A percentile compares a stretch with the other conserved stretches of the same genome.
phyloP scores from a whole-genome alignment of 2,113 vertebrate species.

The Vidua macroura region DNA sequence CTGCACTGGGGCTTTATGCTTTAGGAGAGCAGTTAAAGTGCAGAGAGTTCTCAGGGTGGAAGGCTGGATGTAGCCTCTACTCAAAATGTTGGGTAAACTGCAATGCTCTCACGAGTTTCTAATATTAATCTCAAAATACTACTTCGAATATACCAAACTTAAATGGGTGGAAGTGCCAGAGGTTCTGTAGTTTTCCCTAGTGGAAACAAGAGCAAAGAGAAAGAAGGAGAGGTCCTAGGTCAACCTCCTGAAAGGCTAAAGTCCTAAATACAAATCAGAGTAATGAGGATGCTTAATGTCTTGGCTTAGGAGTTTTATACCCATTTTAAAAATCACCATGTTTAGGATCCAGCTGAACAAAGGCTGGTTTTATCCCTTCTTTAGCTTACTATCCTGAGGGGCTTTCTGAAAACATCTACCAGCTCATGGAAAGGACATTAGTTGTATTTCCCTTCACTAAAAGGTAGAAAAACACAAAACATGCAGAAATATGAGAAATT shows the following conservation, averaged over 20 bases:
- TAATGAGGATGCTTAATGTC: fast-evolving
- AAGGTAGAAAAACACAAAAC: not conserved
- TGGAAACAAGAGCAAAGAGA: not conserved
- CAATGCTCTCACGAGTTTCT: not conserved
- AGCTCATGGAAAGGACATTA: not conserved
- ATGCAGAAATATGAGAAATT: not conserved
- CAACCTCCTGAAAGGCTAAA: not conserved
- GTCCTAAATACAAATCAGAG: not conserved
- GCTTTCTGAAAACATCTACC: not conserved
- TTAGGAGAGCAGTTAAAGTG: not conserved
- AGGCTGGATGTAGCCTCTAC: not conserved
- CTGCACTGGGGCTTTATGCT: not conserved
- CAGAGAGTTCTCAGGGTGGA: not conserved
- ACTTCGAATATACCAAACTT: not conserved
- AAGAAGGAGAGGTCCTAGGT: not conserved
- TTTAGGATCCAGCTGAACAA: not conserved
- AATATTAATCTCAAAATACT: not conserved
- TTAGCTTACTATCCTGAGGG: not conserved
- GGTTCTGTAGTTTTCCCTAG: not conserved
- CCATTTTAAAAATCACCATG: not conserved
- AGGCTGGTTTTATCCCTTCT: not conserved
- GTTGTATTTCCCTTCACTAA: not conserved
- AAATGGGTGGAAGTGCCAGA: not conserved
- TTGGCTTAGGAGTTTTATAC: not conserved
- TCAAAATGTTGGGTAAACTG: not conserved